These are phyloP conservation scores for Arge pagana DNA, from an alignment of 2,888 invertebrate genomes.

Conservation along the genomic window DNA sequence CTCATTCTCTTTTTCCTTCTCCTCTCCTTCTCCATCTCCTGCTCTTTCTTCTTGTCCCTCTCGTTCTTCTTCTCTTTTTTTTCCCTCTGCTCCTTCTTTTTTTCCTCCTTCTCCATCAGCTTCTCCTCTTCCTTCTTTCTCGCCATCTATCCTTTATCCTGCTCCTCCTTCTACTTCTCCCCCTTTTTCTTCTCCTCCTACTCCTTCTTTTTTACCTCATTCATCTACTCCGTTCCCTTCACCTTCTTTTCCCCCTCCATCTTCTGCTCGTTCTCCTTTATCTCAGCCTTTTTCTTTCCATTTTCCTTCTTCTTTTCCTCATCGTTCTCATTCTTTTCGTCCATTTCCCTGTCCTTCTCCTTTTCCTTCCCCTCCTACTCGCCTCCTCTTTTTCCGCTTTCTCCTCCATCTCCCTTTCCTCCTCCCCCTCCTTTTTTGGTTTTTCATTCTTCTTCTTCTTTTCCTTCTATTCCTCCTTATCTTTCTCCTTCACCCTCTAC, in stretches of 20 bases:
- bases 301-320: conserved; percentile 27
- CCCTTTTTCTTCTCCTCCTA: conserved; percentile 12
- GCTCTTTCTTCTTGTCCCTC: conserved; percentile 19
- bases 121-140: conserved; percentile 26
- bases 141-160: background rate
- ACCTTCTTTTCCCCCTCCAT: conserved; percentile 16
- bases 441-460: too few species aligned
- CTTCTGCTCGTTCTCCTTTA: conserved; percentile 20
- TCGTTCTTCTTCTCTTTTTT: conserved; percentile 18
- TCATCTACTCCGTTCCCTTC: conserved; percentile 9
- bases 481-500: too few species aligned
- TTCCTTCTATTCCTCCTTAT: conserved; percentile 26
- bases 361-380: conserved; percentile 24
- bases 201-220: too few species aligned
- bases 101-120: conserved; percentile 23
- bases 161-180: conserved; percentile 23
- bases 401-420: background rate
- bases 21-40: conserved; percentile 26
- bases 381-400: background rate
- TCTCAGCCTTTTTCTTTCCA: conserved; percentile 25
- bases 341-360: conserved; percentile 23
- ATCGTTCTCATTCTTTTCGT: conserved; percentile 29
- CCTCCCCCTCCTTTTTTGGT: too few species aligned
- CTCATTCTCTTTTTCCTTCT: conserved; percentile 25
- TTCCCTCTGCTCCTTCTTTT: conserved; percentile 11